phyloP scores from a whole-genome alignment of 2,888 invertebrate species.

The Mallateleia sp. region DNA sequence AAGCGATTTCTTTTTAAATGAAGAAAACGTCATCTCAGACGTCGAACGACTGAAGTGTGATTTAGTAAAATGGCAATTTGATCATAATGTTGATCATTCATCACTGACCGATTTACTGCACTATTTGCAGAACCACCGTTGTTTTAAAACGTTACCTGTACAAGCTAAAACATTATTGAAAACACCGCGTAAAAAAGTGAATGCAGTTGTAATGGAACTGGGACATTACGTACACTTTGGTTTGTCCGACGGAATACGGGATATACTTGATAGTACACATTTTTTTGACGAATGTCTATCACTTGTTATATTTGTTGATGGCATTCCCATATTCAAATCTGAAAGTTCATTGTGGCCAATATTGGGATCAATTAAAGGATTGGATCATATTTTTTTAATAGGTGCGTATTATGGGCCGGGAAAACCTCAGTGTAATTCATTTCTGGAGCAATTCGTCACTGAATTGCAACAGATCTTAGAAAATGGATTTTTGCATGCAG shows the following conservation, averaged over 20 bases:
- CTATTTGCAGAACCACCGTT: background rate
- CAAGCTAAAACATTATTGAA: constrained; percentile 22
- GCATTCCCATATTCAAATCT: constrained; percentile 71
- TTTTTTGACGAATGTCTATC: background rate
- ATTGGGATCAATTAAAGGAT: constrained; percentile 54
- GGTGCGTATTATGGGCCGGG: constrained; percentile 71
- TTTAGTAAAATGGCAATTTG: constrained; percentile 24
- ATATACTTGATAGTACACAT: constrained; percentile 1
- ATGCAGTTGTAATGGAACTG: constrained; percentile 12
- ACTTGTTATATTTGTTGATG: constrained; percentile 42
- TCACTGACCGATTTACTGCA: constrained; percentile 24
- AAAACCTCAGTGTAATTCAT: constrained; percentile 53
- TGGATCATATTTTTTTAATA: constrained; percentile 66
- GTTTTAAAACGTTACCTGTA: constrained; percentile 18
- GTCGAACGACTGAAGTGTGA: background rate
- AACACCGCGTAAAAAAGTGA: constrained; percentile 24
- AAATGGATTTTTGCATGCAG: constrained; percentile 63
- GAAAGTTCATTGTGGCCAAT: constrained; percentile 77
- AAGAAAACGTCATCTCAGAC: constrained; percentile 3
- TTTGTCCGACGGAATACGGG: too few relatives aligned
- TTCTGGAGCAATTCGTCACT: background rate
- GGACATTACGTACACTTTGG: constrained; percentile 39
- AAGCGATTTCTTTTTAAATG: background rate
- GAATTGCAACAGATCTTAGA: constrained; percentile 45
- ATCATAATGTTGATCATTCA: constrained; percentile 29